Conservation (phyloP, 2,888 invertebrate species). For the Platycnemis pennipes region DNA sequence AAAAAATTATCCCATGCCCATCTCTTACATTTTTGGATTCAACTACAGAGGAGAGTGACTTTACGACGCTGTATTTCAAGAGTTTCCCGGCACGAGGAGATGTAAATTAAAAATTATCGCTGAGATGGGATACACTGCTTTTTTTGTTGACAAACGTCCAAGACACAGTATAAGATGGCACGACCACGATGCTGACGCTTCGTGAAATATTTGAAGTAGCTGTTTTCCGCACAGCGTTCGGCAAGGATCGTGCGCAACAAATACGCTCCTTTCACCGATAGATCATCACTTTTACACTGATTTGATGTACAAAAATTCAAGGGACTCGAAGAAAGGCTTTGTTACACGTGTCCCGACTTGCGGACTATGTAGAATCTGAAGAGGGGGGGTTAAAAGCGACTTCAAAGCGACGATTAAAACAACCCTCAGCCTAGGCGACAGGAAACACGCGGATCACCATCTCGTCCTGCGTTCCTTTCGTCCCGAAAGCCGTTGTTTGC, state of each 20-base stretch:
- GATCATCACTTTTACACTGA: too few relatives aligned
- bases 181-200: too few relatives aligned
- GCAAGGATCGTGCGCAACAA: too few relatives aligned
- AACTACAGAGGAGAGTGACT: neutral
- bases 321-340: too few relatives aligned
- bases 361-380: neutral
- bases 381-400: neutral
- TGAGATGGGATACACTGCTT: neutral
- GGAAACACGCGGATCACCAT: neutral
- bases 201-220: too few relatives aligned
- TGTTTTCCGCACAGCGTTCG: too few relatives aligned
- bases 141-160: neutral
- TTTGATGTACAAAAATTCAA: too few relatives aligned
- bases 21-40: neutral
- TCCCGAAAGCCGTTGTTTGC: neutral
- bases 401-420: neutral
- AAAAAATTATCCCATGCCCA: neutral
- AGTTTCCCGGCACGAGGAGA: neutral
- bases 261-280: too few relatives aligned
- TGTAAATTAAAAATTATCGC: neutral
- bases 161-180: neutral
- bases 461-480: neutral
- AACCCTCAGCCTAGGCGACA: neutral
- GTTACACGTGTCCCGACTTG: too few relatives aligned
- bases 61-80: slow-evolving; percentile 4